Evolutionary conservation across 2,888 invertebrate species (phyloP), one percentile per base, ranked within the genome.

Genomic region (Drosophila borborema): DNA sequence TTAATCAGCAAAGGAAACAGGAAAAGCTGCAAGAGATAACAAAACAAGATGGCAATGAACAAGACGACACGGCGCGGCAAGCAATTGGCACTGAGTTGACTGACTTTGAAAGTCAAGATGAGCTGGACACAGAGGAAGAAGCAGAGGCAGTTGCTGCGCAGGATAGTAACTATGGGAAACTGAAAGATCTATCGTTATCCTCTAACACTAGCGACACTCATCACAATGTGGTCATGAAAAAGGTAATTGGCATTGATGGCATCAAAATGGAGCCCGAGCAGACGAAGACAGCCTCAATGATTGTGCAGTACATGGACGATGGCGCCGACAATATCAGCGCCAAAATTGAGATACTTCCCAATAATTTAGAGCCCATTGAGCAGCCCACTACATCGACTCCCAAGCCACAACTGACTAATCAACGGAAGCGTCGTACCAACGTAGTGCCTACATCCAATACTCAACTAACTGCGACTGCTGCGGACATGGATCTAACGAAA

Each of bases 401-500:
- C 7, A 86, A 83, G 38, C 86, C 89, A 0, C 74, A 82, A 59
- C 40, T 85, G 16, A 85, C 84, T 2, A 85, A 88, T 53, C 23
- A 72, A 0, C 71, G 84, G 2, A 66, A 81, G 7, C 59, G 79
- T n/a, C 78, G 84, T 3, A 45, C 55, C 14, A 60, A 74, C 7
- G 2, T 59, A 0, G 67, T 58, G n/a, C 40, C 72, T 0, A 12
- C 63, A 0, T 6, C n/a, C 0, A 75, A 48, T 6, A 18, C 45
- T 7, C 45, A 65, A 16, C n/a, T 59, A n/a, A 18, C 51, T 38
- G 8, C 61, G 31, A 12, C 45, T 16, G 34, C 72, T 3, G 54
- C 80, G 2, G 87, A 90, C 55, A 90, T 90, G 90, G 87, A 90
- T 71, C 55, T 90, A 16, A 86, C 81, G 1, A 91, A 91, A 59